Base-by-base conservation (phyloP, 2,113 vertebrate species). In the Gymnobelideus leadbeateri region DNA sequence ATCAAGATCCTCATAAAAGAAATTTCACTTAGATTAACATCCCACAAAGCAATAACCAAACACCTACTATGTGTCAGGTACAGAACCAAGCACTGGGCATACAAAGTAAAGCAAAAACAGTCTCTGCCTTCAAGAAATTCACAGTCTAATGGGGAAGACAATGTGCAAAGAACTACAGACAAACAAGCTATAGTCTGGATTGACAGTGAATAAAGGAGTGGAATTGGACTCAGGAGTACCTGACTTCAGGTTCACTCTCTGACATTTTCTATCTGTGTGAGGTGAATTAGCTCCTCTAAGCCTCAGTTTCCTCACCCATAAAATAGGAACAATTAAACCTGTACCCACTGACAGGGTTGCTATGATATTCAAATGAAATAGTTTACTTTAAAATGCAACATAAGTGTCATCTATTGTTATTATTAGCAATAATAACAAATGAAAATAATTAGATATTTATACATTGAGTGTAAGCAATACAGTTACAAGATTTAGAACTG, bases 1-100 rank as follows among this genome's bases (percentile, higher is more conserved):
- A 21, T 43, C 68, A 77, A 77, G 14, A 91, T 96, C 50, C 84
- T 94, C 54, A 94, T 47, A 68, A 92, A 93, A 57, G 6, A 47
- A 92, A 47, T 57, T 6, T 92, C 49, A 92, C 91, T 91, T 89
- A 90, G 49, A 89, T 91, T 89, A 57, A 91, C 47, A 93, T 95
- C 37, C 14, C 37, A n/a, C 19, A 16, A 77, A 77, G 16, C 68
- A n/a, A n/a, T n/a, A 77, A 21, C 14, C 14, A n/a, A n/a, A 5
- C 8, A n/a, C 16, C 68, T 77, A 77, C 37, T 21, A 21, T n/a
- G 16, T n/a, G 12, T 37, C 31, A 68, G 61, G 31, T 0, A 37
- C 12, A 16, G 61, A 16, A 4, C 37, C 37, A n/a, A 77, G 16
- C 68, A 77, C 14, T n/a, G 25, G 37, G 16, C 16, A 43, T 21